phyloP scores from a whole-genome alignment of 64 coral and sea anemone species.

The Dendrophyllia cribrosa region DNA sequence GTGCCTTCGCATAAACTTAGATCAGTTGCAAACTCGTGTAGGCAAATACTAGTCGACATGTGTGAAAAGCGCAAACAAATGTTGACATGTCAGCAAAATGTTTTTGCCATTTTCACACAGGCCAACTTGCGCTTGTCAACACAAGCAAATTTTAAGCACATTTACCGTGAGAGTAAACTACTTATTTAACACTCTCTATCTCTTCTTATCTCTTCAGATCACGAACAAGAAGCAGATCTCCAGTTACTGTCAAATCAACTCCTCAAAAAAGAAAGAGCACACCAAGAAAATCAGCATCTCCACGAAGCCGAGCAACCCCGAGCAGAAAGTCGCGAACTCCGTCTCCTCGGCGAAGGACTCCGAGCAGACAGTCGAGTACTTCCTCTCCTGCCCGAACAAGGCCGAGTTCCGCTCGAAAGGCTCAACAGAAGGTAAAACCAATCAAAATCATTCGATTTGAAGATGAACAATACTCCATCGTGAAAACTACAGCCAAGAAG shows the following conservation, averaged over 20 bases:
- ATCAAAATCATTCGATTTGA: constrained; percentile 43
- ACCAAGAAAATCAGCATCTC: background rate
- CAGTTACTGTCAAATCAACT: background rate
- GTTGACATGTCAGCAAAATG: too few species aligned
- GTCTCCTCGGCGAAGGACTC: background rate
- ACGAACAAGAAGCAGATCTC: constrained; percentile 39
- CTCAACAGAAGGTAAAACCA: constrained; percentile 12
- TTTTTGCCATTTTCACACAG: too few species aligned
- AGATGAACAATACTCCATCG: constrained; percentile 21
- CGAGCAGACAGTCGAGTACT: background rate
- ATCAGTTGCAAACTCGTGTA: too few species aligned
- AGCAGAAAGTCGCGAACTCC: background rate
- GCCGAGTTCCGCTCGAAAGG: background rate
- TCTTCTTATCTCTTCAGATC: background rate
- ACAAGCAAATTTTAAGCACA: too few species aligned
- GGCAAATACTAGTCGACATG: too few species aligned
- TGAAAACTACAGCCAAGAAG: constrained; percentile 17
- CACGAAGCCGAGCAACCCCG: background rate
- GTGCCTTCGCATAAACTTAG: too few species aligned
- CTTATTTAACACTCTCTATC: background rate
- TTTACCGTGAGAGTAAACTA: too few species aligned
- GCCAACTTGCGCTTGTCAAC: too few species aligned
- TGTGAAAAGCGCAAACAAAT: too few species aligned
- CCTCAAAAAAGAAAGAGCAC: background rate
- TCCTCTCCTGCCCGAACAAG: background rate